These are phyloP conservation scores for Theonella swinhoei DNA, from an alignment of 37 sponge, comb jelly and placozoan genomes.

Conservation along the genomic window DNA sequence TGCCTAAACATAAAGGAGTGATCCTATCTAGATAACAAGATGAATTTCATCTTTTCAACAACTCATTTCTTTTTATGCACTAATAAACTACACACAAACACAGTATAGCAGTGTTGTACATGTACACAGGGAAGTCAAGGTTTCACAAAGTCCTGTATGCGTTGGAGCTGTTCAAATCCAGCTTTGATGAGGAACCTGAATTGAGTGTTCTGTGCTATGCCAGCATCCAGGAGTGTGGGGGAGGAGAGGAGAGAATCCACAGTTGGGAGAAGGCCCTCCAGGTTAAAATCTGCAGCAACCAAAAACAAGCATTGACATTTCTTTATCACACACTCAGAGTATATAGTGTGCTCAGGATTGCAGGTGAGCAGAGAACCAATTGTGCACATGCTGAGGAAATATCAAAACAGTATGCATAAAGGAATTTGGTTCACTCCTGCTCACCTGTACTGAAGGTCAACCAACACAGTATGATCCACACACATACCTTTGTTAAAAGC, in stretches of 20 bases:
- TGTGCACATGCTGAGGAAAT: too few species aligned
- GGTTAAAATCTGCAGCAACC: conserved; percentile 10
- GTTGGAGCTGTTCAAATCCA: conserved; percentile 63
- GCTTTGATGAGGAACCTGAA: conserved; percentile 57
- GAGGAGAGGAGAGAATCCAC: conserved; percentile 18
- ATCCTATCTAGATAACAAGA: too few species aligned
- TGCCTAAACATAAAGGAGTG: conserved; percentile 36
- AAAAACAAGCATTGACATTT: not conserved
- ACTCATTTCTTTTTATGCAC: not conserved
- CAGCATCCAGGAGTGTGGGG: conserved; percentile 29
- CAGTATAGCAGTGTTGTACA: not conserved
- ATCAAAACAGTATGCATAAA: too few species aligned
- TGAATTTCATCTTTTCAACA: not conserved
- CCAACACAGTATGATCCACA: too few species aligned
- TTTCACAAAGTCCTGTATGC: conserved; percentile 6
- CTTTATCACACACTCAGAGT: not conserved
- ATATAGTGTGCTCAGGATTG: too few species aligned
- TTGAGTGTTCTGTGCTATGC: conserved; percentile 22
- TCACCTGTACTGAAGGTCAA: too few species aligned
- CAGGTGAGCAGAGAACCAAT: too few species aligned
- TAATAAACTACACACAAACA: not conserved
- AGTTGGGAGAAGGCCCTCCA: conserved; percentile 23
- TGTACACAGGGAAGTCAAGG: not conserved
- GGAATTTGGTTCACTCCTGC: too few species aligned
- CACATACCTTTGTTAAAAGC: conserved; percentile 30